Percentiles rank a stretch among this genome's conserved stretches.
phyloP scores from a whole-genome alignment of 1,140 invertebrate genomes.

The Drosophila insularis region DNA sequence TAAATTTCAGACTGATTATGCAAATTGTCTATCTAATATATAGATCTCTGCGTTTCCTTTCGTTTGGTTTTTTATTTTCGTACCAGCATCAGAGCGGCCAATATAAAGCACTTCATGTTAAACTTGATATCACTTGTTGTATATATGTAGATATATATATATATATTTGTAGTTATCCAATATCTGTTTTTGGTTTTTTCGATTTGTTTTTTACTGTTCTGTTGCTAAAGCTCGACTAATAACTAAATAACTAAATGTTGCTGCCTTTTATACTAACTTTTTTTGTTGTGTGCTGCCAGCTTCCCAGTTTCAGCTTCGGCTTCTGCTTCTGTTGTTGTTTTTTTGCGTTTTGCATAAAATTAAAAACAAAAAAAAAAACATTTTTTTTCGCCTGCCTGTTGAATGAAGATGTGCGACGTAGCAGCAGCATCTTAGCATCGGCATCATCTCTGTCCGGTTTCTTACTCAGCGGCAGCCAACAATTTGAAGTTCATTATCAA shows the following conservation, averaged over 20 bases:
- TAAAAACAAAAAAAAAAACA: constrained; percentile 18
- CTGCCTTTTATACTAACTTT: constrained; percentile 72
- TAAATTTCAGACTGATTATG: constrained; percentile 47
- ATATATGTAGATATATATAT: constrained; percentile 14
- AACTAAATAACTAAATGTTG: constrained; percentile 50
- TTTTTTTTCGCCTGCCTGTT: constrained; percentile 28
- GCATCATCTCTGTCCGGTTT: constrained; percentile 65
- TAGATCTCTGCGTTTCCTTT: background rate
- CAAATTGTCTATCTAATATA: constrained; percentile 50
- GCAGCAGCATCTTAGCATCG: constrained; percentile 24
- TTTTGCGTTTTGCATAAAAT: constrained; percentile 73
- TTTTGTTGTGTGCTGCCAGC: constrained; percentile 1
- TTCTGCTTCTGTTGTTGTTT: constrained; percentile 28
- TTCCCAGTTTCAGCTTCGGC: constrained; percentile 27
- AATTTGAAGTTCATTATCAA: constrained; percentile 69
- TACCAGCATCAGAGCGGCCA: constrained; percentile 73
- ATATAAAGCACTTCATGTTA: constrained; percentile 72
- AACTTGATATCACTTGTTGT: constrained; percentile 36
- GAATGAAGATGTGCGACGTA: constrained; percentile 70
- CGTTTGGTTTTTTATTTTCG: background rate
- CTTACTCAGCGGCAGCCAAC: constrained; percentile 63
- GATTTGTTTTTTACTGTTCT: constrained; percentile 43
- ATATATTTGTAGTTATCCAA: constrained; percentile 7
- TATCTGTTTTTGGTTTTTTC: constrained; percentile 9
- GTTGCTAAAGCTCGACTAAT: constrained; percentile 57